Conservation (phyloP, 2,113 vertebrate species). For the Hippocampus barbouri region DNA sequence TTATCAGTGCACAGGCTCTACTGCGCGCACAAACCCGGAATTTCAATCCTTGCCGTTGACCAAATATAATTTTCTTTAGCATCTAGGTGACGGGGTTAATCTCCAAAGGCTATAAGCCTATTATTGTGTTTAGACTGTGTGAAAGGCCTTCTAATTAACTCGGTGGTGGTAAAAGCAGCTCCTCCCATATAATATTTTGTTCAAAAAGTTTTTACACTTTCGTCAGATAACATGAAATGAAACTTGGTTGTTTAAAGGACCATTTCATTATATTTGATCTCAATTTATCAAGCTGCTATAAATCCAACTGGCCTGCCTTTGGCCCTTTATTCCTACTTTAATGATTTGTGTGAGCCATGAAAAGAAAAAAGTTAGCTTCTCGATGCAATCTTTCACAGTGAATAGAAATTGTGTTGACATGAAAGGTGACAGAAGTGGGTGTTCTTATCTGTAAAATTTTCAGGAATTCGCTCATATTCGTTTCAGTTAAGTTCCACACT, state of each 20-base stretch:
- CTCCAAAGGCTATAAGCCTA: constrained; percentile 39
- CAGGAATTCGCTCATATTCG: neutral
- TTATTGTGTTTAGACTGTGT: constrained; percentile 38
- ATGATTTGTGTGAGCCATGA: constrained; percentile 22
- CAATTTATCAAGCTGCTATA: constrained; percentile 17
- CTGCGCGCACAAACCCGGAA: neutral
- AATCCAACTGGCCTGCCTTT: constrained; percentile 28
- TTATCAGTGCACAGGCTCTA: neutral
- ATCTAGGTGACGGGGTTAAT: constrained; percentile 42
- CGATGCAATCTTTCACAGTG: constrained; percentile 37
- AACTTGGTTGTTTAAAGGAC: constrained; percentile 2
- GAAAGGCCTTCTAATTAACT: constrained; percentile 11
- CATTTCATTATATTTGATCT: constrained; percentile 4
- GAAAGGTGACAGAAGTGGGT: constrained; percentile 34
- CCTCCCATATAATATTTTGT: constrained; percentile 8
- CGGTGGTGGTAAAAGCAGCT: neutral
- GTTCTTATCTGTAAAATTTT: neutral
- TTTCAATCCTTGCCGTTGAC: constrained; percentile 17
- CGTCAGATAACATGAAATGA: neutral
- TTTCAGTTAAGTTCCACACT: neutral
- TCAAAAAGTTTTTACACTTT: constrained; percentile 2
- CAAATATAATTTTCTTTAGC: constrained; percentile 34
- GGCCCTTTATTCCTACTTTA: constrained; percentile 27
- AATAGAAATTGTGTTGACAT: constrained; percentile 21
- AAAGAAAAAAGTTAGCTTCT: constrained; percentile 23